A percentile compares a stretch with the other conserved stretches of the same genome.
Conservation (phyloP, 1,140 invertebrate genomes). For the Anoplolepis gracilipes region DNA sequence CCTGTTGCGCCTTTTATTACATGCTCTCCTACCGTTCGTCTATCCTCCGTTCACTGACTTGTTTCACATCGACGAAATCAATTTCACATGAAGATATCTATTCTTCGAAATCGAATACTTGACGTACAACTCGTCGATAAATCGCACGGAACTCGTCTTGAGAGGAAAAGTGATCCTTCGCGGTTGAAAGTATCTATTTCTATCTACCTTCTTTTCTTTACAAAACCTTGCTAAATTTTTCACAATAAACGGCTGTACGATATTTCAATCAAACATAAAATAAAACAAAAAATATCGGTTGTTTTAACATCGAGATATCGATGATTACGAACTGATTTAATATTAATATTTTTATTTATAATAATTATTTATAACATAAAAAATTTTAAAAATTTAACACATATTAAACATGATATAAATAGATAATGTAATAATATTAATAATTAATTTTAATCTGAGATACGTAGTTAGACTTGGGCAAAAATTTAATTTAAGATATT, state of each 20-base stretch:
- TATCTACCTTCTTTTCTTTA: background rate
- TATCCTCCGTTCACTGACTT: slow-evolving; percentile 21
- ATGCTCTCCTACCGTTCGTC: slow-evolving; percentile 25
- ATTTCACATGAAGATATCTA: slow-evolving; percentile 55
- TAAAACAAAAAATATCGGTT: background rate
- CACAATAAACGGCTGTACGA: background rate
- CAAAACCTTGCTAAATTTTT: slow-evolving; percentile 28
- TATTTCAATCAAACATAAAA: background rate
- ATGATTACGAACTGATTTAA: background rate
- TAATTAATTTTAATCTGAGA: background rate
- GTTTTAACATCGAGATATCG: background rate
- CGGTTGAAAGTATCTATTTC: slow-evolving; percentile 27
- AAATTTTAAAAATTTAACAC: background rate
- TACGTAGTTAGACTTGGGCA: background rate
- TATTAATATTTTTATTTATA: background rate
- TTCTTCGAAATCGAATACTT: slow-evolving; percentile 42
- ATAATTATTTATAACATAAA: background rate
- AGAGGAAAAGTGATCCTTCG: slow-evolving; percentile 23
- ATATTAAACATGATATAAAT: background rate
- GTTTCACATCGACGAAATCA: slow-evolving; percentile 47
- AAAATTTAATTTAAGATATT: background rate
- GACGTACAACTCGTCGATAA: slow-evolving; percentile 26
- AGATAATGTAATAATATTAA: background rate
- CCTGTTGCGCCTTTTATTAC: slow-evolving; percentile 58
- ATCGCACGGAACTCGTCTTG: slow-evolving; percentile 16